Conservation (phyloP, 2,888 invertebrate species). For the Thymelicus lineola region DNA sequence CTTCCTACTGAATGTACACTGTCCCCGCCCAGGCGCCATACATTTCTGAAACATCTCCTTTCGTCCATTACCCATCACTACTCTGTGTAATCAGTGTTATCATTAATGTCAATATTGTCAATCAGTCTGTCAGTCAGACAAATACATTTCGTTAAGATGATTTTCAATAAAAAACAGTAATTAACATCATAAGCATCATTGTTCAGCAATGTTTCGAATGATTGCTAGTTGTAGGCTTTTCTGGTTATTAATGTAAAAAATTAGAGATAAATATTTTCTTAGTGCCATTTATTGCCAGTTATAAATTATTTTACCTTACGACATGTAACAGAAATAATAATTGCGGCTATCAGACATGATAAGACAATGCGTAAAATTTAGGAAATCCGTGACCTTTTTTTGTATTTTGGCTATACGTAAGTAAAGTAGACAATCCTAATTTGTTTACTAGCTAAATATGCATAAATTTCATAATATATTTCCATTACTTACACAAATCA, state of each 20-base stretch:
- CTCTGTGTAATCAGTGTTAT: too few relatives aligned
- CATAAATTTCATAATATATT: neutral
- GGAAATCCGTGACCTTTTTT: conserved; percentile 71
- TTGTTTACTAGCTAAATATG: conserved; percentile 9
- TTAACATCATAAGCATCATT: neutral
- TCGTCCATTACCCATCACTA: too few relatives aligned
- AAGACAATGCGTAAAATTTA: conserved; percentile 74
- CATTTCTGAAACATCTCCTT: too few relatives aligned
- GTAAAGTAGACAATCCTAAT: conserved; percentile 40
- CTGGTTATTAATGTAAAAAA: conserved; percentile 24
- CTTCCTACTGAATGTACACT: too few relatives aligned
- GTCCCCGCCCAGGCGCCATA: too few relatives aligned
- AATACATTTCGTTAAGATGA: too few relatives aligned
- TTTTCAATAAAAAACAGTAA: neutral
- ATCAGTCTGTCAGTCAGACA: too few relatives aligned
- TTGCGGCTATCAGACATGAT: conserved; percentile 70
- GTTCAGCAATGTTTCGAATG: conserved; percentile 21
- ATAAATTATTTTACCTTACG: conserved; percentile 45
- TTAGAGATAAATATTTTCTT: conserved; percentile 6
- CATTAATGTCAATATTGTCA: too few relatives aligned
- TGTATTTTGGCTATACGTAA: conserved; percentile 68
- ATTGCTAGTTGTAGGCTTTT: conserved; percentile 14
- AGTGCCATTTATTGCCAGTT: conserved; percentile 30
- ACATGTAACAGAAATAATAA: conserved; percentile 62
- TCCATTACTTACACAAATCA: too few relatives aligned